Percentiles rank a stretch among this genome's conserved stretches.
Evolutionary conservation across 2,888 invertebrate genomes (phyloP).

Genomic region (Tipula lateralis): DNA sequence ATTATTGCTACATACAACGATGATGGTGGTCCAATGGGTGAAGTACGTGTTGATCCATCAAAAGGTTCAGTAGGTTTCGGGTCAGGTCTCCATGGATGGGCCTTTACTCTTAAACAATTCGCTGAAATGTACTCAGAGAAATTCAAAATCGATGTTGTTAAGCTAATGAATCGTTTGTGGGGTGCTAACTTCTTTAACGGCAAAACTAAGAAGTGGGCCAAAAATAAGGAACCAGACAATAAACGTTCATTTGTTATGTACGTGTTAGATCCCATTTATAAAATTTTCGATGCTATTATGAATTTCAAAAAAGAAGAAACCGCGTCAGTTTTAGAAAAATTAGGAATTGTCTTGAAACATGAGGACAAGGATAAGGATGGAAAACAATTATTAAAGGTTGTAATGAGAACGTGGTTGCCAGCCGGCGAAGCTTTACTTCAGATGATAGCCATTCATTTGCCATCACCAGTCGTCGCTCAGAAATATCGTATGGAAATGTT

Average conservation of each 20-base stretch:
- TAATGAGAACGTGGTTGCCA: conserved; percentile 99
- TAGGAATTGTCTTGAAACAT: conserved; percentile 84
- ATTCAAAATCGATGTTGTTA: conserved; percentile 95
- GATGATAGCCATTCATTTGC: conserved; percentile 99
- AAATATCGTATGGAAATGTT: conserved; percentile 99
- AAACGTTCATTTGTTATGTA: conserved; percentile 99
- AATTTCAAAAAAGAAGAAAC: conserved; percentile 94
- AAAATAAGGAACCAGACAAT: conserved; percentile 83
- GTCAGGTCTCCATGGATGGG: conserved; percentile 99
- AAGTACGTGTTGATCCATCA: conserved; percentile 95
- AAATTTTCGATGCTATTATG: conserved; percentile 78
- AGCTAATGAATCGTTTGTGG: conserved; percentile 97
- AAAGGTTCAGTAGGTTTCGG: conserved; percentile 99
- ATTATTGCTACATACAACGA: conserved; percentile 99
- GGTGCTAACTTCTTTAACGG: conserved; percentile 99
- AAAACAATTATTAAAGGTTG: conserved; percentile 91
- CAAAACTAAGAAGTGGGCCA: conserved; percentile 97
- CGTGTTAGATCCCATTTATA: conserved; percentile 97
- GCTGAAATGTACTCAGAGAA: conserved; percentile 98
- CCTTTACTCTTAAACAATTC: conserved; percentile 99
- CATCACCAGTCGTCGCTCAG: conserved; percentile 98
- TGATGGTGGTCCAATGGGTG: conserved; percentile 98
- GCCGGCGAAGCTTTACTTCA: conserved; percentile 99
- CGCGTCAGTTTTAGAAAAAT: conserved; percentile 78
- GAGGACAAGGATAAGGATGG: conserved; percentile 97